Evolutionary conservation across 2,113 vertebrate genomes (phyloP), one percentile per base, ranked within the genome.

Genomic region (Ia io): DNA sequence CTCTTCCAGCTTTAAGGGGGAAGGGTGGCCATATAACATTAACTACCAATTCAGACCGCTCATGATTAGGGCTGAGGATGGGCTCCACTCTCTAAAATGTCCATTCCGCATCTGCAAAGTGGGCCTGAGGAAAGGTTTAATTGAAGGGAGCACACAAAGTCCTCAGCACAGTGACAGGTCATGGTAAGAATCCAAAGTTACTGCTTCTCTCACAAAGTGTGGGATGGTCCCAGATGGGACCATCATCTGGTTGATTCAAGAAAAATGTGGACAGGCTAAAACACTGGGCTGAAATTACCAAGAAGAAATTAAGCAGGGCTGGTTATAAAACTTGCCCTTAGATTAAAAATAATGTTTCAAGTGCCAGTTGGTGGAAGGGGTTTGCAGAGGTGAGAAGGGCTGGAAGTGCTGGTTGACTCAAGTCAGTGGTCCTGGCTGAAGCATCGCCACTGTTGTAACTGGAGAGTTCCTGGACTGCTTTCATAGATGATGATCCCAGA

Each of bases 281-380:
- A 73, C 18, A 20, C 11, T 91, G 16, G 40, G 22, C 32, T 86
- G 85, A 70, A 80, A 82, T 96, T 74, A 90, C 35, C 25, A 69
- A 79, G 37, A 67, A 83, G 7, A 59, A 84, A 74, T 61, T 49
- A 67, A 91, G 22, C 28, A 84, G 35, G 37, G 42, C n/a, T 79
- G 28, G 22, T 77, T 63, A 63, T 53, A 80, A 96, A 88, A 71
- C 61, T 56, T 91, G 23, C 37, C 35, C 17, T 44, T 65, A 37
- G 8, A 71, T 74, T 22, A 37, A 90, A 74, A 82, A 59, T 28
- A 61, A 47, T 84, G 59, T 67, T 25, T 84, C 16, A 88, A 40
- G 11, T 90, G 85, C 47, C 17, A 65, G 0, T 14, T 40, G 35
- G 8, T 32, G 42, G 13, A 35, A 37, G 18, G 32, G 53, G 6